Base-by-base conservation (phyloP, 2,797 vertebrate species). In the Pempheris klunzingeri region DNA sequence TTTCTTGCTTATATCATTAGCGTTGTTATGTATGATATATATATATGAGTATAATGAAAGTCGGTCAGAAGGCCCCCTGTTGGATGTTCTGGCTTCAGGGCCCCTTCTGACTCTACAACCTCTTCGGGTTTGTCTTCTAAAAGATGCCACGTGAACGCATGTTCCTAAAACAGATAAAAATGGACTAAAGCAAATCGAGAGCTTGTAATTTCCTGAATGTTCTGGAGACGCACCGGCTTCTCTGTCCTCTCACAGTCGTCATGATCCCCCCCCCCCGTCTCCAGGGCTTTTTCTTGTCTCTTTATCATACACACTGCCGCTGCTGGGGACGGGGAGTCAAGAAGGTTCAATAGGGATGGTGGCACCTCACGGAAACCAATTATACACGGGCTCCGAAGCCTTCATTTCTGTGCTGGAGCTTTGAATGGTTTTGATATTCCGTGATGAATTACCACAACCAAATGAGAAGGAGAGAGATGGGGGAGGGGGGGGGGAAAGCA, bases 371-470 rank as follows among this genome's bases (percentile, higher is more conserved):
- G 34, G 82, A 90, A 90, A 90, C 67, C 85, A 91, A 90, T 92
- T 91, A 87, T 72, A 55, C 75, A 72, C 34, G 9, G 61, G 58
- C 78, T 86, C 74, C 4, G 15, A 74, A 86, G 77, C 85, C 81
- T 78, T 86, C 78, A 69, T 86, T 83, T 86, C 77, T 78, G 53
- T 44, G 69, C 76, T 26, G 69, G 41, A 74, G 80, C 80, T 78
- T 81, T 87, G 81, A 89, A 90, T 85, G 84, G 74, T 79, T 90
- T 80, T 89, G 90, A 92, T 92, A 91, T 86, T 85, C 85, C 77
- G 44, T 87, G 91, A 92, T 92, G 90, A 92, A 93, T 93, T 90
- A 87, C 78, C 86, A 82, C 83, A 74, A 84, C 72, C 88, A 88
- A 92, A 92, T 87, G 86, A 92, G 89, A 77, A 70, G 46, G 65